Conservation (phyloP, 2,797 vertebrate genomes). For the Ispidina picta region DNA sequence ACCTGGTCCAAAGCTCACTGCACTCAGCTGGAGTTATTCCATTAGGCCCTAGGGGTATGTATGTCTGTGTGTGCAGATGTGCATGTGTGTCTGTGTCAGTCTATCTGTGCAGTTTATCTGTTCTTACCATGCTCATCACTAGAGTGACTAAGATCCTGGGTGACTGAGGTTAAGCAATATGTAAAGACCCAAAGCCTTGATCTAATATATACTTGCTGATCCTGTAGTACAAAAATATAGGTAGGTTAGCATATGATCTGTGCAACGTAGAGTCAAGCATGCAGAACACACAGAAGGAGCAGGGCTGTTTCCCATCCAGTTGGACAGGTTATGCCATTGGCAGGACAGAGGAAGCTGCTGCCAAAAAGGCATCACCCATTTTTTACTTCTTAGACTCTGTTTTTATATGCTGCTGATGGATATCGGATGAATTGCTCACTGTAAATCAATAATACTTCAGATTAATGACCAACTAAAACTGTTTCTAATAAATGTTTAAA, state of each 20-base stretch:
- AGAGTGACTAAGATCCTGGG: constrained; percentile 44
- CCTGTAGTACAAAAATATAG: constrained; percentile 65
- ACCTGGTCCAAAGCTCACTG: constrained; percentile 25
- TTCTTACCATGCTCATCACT: background rate
- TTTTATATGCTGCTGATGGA: constrained; percentile 68
- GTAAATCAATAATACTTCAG: constrained; percentile 75
- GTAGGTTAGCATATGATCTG: constrained; percentile 26
- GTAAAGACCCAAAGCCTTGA: constrained; percentile 57
- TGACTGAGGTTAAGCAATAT: constrained; percentile 61
- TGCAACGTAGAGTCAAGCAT: constrained; percentile 35
- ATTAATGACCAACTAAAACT: constrained; percentile 73
- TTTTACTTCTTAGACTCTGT: constrained; percentile 59
- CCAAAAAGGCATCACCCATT: constrained; percentile 75
- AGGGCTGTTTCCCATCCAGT: constrained; percentile 62
- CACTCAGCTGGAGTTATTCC: constrained; percentile 37
- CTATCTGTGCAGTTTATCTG: constrained; percentile 31
- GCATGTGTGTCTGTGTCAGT: background rate
- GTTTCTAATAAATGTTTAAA: constrained; percentile 78
- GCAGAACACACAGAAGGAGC: constrained; percentile 62
- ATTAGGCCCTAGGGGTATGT: constrained; percentile 50
- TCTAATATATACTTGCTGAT: constrained; percentile 50
- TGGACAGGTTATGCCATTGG: constrained; percentile 68
- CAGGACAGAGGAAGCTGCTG: constrained; percentile 53
- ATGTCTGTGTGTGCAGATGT: constrained; percentile 22
- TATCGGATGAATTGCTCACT: constrained; percentile 68